Conservation (phyloP, 2,797 vertebrate species). For the Neoniphon sammara region DNA sequence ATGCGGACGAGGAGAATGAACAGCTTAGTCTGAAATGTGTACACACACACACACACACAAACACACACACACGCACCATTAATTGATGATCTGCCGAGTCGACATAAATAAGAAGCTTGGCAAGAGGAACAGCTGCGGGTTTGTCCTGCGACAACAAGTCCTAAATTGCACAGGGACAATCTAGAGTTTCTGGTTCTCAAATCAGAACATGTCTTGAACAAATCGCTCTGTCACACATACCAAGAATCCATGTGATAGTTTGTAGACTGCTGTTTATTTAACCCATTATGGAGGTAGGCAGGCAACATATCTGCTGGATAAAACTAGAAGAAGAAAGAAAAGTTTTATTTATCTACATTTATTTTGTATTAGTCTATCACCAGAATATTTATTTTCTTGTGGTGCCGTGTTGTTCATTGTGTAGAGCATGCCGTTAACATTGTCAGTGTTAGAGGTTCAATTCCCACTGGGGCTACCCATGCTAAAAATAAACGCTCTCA, state of each 20-base stretch:
- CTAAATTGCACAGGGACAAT: not conserved
- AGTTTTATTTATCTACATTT: too few relatives aligned
- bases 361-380: too few relatives aligned
- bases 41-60: slow-evolving; percentile 11
- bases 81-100: not conserved
- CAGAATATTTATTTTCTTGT: too few relatives aligned
- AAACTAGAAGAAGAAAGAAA: too few relatives aligned
- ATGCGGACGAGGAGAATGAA: slow-evolving; percentile 6
- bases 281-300: too few relatives aligned
- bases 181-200: not conserved
- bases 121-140: not conserved
- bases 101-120: not conserved
- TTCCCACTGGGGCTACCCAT: too few relatives aligned
- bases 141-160: not conserved
- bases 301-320: too few relatives aligned
- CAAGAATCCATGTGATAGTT: not conserved
- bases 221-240: not conserved
- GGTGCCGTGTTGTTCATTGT: too few relatives aligned
- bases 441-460: too few relatives aligned
- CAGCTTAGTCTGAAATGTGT: not conserved
- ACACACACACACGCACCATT: slow-evolving; percentile 2
- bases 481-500: not conserved
- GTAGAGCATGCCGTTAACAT: too few relatives aligned
- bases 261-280: too few relatives aligned
- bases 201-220: not conserved